Evolutionary conservation across 1,140 invertebrate genomes (phyloP), one percentile per base, ranked within the genome.

Genomic region (Thaumatotibia leucotreta): DNA sequence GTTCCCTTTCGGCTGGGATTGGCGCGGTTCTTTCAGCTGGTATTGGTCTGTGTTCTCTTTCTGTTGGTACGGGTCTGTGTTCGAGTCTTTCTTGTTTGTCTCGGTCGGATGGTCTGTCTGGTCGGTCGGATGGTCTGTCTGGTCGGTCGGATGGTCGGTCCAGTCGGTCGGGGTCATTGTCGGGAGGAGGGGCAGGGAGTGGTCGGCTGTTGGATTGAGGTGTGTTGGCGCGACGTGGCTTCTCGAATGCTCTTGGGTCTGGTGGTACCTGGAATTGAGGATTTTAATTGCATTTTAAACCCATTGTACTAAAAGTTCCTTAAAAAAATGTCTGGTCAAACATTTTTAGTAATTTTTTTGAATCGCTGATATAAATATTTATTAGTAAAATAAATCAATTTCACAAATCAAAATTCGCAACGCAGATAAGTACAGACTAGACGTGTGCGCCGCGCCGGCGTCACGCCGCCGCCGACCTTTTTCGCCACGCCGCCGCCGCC

Each of bases 201-300:
- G 86, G 88, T 49, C 88, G 65, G 52, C 88, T 88, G 70, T 88
- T 88, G 2, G 88, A 86, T 35, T 90, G 88, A 0, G 88, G 88
- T 0, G 86, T 90, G 66, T 86, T 89, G 0, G 86, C 86, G 24
- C 88, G 73, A 45, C 85, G 71, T 0, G 88, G 88, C 62, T 90
- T 90, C 61, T 90, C 88, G 24, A 90, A 90, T 2, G 86, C 86
- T 75, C 88, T 76, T 4, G 88, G 88, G 23, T 90, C 88, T 31
- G 88, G 86, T 54, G 88, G 88, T 54, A 88, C 80, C 88, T 88
- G 75, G 22, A 71, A 77, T 14, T 14, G 4, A 62, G 4, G 50
- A 35, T 52, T n/a, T n/a, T n/a, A n/a, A n/a, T n/a, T n/a, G n/a
- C n/a, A n/a, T n/a, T n/a, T n/a, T n/a, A n/a, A n/a, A n/a, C n/a